Base-by-base conservation (phyloP, 2,888 invertebrate species). In the Drosophila imparisetae region DNA sequence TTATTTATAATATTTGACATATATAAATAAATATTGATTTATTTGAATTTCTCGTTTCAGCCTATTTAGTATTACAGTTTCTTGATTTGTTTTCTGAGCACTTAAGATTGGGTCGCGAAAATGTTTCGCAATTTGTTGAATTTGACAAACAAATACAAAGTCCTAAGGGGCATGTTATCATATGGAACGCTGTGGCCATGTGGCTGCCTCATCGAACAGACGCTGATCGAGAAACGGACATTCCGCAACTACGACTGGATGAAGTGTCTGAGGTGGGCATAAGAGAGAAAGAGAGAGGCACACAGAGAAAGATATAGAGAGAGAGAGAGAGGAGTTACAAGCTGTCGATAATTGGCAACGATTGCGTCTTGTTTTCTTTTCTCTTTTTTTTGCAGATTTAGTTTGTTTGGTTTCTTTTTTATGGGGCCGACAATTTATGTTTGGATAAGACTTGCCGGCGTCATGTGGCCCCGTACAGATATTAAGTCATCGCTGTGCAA, bases 391-490 rank as follows among this genome's bases (percentile, higher is more conserved):
- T 61, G 29, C 82, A 93, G 95, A 89, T 96, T 95, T 90, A 94
- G 95, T 90, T 81, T 95, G 67, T 96, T 95, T 89, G 96, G 96
- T 34, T 94, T 94, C 45, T 93, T 95, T 58, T 95, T 95, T 87
- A 95, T 95, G 74, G 96, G 96, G 1, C 96, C 96, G 2, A 95
- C 95, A n/a, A 91, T 96, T 18, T 95, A 95, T 86, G 93, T 94
- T 24, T 96, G 96, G 96, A 93, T 96, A 77, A 94, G 94, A 86
- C 91, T 95, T 66, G 95, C 95, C 29, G 93, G 94, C 53, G 93
- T 93, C 42, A 92, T 93, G 92, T 93, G 93, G 93, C 93, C 93
- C 18, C 89, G 90, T 42, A 91, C 91, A 34, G 92, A 92, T 70
- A 90, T 93, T 50, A 92, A 86, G 70, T 92, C 93, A 53, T 93